Evolutionary conservation across 2,888 invertebrate genomes (phyloP), one percentile per base, ranked within the genome.

Genomic region (Amiota minor): DNA sequence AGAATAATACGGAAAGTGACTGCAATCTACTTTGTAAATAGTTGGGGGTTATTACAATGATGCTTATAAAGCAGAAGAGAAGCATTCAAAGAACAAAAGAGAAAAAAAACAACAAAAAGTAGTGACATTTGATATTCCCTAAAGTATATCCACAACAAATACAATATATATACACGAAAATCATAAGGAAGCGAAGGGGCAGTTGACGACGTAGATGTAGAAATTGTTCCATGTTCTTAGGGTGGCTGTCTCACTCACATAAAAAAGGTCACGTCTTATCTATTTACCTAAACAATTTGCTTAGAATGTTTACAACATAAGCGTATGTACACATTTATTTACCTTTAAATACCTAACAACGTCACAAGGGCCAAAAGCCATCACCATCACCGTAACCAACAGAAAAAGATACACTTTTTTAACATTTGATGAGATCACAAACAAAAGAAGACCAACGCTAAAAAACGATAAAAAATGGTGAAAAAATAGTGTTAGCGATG

Each of bases 281-380:
- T 83, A 83, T 83, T 85, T 85, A 83, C 86, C 83, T 85, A 85
- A 85, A 83, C 83, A 85, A 83, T 83, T 83, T 85, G 83, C 83
- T 83, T 83, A 85, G 85, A 83, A 85, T 83, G 83, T 83, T 83
- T 83, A 83, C 83, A 83, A 83, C 83, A 83, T 83, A 83, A 83
- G 83, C 84, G 85, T 46, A 85, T 83, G 83, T 83, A 35, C 35
- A 84, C 84, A 84, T 84, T 79, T 82, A 85, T 85, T 85, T 81
- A 83, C 83, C 83, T 85, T 85, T 79, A 14, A 35, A 16, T n/a
- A n/a, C n/a, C 16, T 23, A 61, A 23, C 61, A 61, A 23, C 47
- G 49, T 18, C 16, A 18, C 18, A 4, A 49, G 12, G 35, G 35
- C 81, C 14, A 35, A 18, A 23, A n/a, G 14, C 16, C 61, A 61